phyloP scores from a whole-genome alignment of 2,797 vertebrate genomes.

The Cynopterus sphinx region DNA sequence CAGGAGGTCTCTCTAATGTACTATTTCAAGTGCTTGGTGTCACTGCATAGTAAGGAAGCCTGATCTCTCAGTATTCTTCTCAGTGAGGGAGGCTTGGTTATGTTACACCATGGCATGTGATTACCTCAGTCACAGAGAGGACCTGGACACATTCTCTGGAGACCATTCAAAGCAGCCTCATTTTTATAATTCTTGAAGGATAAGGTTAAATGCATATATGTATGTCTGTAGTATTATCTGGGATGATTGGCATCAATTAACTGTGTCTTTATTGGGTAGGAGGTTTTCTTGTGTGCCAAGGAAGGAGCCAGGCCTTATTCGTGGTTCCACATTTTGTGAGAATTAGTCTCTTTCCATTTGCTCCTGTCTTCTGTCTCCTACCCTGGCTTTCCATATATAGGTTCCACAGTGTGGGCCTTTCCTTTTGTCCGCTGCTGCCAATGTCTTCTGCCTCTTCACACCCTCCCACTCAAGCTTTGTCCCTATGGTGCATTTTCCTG shows the following conservation, averaged over 20 bases:
- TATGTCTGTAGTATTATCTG: background rate
- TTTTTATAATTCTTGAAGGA: background rate
- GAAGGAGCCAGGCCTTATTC: background rate
- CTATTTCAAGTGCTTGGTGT: background rate
- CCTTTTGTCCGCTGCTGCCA: background rate
- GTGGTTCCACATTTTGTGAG: background rate
- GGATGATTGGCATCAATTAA: background rate
- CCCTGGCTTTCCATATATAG: background rate
- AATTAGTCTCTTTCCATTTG: background rate
- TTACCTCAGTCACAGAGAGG: background rate
- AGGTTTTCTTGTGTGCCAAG: background rate
- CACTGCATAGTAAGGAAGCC: background rate
- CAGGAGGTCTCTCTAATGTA: background rate
- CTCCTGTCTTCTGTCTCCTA: background rate
- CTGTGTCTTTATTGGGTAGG: background rate
- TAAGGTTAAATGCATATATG: background rate
- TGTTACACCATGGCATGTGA: background rate
- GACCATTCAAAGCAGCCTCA: background rate
- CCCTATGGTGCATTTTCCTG: background rate
- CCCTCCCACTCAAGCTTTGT: background rate
- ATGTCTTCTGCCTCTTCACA: background rate
- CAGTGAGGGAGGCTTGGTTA: background rate
- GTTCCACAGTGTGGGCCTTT: background rate
- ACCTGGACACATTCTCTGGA: background rate
- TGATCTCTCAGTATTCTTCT: background rate